phyloP scores from a whole-genome alignment of 2,888 invertebrate genomes.

The Vesta saturnalis region DNA sequence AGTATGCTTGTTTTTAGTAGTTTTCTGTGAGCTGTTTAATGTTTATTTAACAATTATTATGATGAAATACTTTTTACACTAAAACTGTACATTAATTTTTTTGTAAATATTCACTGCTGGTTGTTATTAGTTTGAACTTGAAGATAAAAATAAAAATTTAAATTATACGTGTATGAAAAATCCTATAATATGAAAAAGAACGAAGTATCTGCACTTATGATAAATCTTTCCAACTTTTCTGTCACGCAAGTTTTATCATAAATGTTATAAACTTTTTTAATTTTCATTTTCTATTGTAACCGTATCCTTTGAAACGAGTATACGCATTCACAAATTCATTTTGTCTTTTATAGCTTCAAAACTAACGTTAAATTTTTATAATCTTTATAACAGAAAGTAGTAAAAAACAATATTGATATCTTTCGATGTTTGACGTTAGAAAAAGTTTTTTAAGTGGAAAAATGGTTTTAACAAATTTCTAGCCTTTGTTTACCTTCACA shows the following conservation, averaged over 20 bases:
- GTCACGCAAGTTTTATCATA: slow-evolving; percentile 7
- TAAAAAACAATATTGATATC: neutral
- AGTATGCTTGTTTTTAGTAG: no score
- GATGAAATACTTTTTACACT: no score
- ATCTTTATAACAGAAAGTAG: neutral
- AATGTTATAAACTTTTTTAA: slow-evolving; percentile 14
- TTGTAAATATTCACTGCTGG: no score
- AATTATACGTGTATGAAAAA: neutral
- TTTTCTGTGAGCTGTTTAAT: no score
- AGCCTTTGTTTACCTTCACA: no score
- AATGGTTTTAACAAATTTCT: no score
- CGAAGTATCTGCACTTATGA: neutral
- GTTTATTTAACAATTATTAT: no score
- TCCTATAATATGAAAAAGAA: neutral
- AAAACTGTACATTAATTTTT: no score
- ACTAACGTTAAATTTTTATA: slow-evolving; percentile 1
- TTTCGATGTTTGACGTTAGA: no score
- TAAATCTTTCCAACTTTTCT: slow-evolving; percentile 6
- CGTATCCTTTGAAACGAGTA: slow-evolving; percentile 3
- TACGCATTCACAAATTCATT: neutral
- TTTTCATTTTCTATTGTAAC: slow-evolving; percentile 7
- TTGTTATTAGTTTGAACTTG: no score
- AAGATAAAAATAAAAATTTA: neutral
- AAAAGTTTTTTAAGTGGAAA: no score
- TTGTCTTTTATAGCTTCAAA: neutral